Evolutionary conservation across 1,140 invertebrate genomes (phyloP), one percentile per base, ranked within the genome.

Genomic region (Trachelipus rathkii): DNA sequence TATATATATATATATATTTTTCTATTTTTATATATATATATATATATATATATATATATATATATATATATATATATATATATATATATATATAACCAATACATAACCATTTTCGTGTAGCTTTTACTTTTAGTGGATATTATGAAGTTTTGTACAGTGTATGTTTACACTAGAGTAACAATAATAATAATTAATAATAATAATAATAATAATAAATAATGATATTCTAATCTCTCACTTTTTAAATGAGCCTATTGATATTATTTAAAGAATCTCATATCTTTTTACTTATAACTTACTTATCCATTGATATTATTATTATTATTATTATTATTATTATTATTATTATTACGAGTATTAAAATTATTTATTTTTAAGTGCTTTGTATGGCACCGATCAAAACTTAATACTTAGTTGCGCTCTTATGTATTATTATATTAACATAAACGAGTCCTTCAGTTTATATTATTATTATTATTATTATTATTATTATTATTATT

Each of bases 131-230:
- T 19, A 13, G 19, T 19, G 50, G 50, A 19, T 13, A 60, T 60
- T 15, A 15, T 60, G 1, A 19, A 15, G 11, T 60, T 19, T 19
- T 60, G 50, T 60, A 60, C 50, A 60, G 50, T 60, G 50, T 60
- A 60, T 19, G 50, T 60, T 60, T 60, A 60, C 50, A 60, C 50
- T 60, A 60, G 50, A 60, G 19, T 60, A 60, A 60, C 19, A 19
- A 60, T 60, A 60, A 60, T 13, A 33, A 33, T 3, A 33, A 33
- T 33, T 60, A 60, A 60, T 60, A 19, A 8, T 60, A 33, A 33
- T 3, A 33, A 33, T 33, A 60, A 60, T 60, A 60, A 60, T 60
- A 19, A 8, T 60, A 60, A 60, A 2, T 60, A 60, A 19, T 60
- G 8, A 19, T 13, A 13, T 60, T 15, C 8, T 2, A 60, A 60